Evolutionary conservation across 2,113 vertebrate species (phyloP), one percentile per base, ranked within the genome.

Genomic region (Abramis brama): DNA sequence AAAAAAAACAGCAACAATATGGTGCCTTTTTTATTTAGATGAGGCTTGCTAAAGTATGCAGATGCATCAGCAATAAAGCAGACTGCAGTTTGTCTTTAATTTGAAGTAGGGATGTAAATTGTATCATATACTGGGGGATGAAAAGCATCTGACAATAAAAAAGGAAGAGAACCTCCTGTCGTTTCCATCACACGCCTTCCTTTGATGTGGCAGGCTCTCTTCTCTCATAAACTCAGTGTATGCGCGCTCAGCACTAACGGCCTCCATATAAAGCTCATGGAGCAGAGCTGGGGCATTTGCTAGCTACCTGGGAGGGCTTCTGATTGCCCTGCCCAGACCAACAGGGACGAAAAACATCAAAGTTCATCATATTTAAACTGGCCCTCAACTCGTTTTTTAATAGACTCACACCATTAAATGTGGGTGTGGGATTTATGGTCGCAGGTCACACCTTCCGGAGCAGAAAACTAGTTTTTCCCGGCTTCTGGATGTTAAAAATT

Each of bases 81-180:
- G 23, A 15, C 21, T 81, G 45, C 70, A 50, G 85, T 64, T 93
- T 93, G 92, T 93, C 91, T 93, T 92, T 96, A 95, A 95, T 95
- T 95, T 94, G 94, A 94, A 95, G 93, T 94, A 95, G 94, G 92
- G 93, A 95, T 93, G 88, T 93, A 94, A 95, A 95, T 94, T 93
- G 92, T 94, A 93, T 92, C 93, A 93, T 94, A 92, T 93, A 93
- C 94, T 90, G 92, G 91, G 93, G 94, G 89, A 95, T 95, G 94
- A 96, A 96, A 94, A 95, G 93, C 94, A 95, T 94, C 91, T 90
- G 92, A 93, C 92, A 93, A 94, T 95, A 96, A 96, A 96, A 95
- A 90, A 90, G 90, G 60, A 52, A 89, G 27, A 90, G 93, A 93
- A 95, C 93, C 94, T 92, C 94, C 95, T 94, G 95, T 94, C 93